Evolutionary conservation across 2,113 vertebrate species (phyloP).

Genomic region (Silurus meridionalis): DNA sequence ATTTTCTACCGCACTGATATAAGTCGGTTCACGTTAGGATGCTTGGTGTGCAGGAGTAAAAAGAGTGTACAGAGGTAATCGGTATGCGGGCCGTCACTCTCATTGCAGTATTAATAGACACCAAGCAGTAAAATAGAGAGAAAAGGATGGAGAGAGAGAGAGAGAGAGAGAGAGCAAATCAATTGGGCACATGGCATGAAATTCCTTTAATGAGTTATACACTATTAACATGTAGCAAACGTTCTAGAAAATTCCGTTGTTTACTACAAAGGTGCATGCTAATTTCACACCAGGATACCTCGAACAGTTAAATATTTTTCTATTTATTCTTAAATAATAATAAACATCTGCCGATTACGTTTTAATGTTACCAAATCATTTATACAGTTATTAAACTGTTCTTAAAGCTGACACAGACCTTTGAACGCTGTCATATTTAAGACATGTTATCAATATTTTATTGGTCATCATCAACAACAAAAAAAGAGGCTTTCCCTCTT

Average conservation of each 20-base stretch:
- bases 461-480: not conserved
- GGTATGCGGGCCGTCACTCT: slow-evolving; percentile 41
- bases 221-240: slow-evolving; percentile 6
- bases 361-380: too few relatives aligned
- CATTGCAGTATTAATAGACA: slow-evolving; percentile 41
- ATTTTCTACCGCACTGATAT: slow-evolving; percentile 50
- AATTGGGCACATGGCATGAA: slow-evolving; percentile 24
- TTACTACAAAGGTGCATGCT: not conserved
- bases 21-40: slow-evolving; percentile 37
- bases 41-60: slow-evolving; percentile 14
- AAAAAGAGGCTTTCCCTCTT: not conserved
- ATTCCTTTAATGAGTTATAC: slow-evolving; percentile 28
- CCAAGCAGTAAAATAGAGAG: slow-evolving; percentile 27
- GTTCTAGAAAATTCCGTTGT: not conserved
- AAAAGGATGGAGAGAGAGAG: slow-evolving; percentile 30
- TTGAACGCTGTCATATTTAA: not conserved
- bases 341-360: not conserved
- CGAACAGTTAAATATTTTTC: not conserved
- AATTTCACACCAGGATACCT: not conserved
- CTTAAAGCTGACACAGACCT: not conserved
- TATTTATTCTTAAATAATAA: not conserved
- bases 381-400: not conserved
- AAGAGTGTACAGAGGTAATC: slow-evolving; percentile 41
- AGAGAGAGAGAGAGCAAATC: slow-evolving; percentile 41
- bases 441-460: not conserved